A percentile compares a stretch with the other conserved stretches of the same genome.
Conservation (phyloP, 2,113 vertebrate genomes). For the Clarias batrachus region DNA sequence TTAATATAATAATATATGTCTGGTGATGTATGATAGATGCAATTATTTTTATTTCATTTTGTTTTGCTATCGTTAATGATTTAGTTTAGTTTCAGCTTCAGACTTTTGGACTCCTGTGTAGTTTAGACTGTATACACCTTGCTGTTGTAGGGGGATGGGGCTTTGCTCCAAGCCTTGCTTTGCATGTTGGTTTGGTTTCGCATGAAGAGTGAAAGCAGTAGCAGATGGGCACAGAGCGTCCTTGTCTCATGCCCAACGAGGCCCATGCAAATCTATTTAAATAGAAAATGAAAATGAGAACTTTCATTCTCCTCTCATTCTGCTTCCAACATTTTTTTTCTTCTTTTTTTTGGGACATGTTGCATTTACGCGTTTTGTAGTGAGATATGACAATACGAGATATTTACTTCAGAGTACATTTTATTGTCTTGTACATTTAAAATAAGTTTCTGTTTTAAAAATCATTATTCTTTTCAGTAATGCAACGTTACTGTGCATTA, state of each 20-base stretch:
- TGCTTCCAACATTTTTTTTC: background rate
- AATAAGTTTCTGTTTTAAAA: background rate
- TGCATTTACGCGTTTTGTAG: background rate
- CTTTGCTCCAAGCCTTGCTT: slow-evolving; percentile 50
- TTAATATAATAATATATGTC: no score
- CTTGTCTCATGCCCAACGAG: slow-evolving; percentile 55
- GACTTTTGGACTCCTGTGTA: background rate
- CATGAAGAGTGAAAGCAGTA: slow-evolving; percentile 53
- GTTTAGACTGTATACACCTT: background rate
- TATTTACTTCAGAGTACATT: background rate
- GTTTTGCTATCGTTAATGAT: background rate
- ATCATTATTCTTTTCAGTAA: background rate
- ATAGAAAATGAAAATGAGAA: slow-evolving; percentile 64
- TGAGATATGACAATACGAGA: no score
- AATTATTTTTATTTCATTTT: background rate
- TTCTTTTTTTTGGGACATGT: background rate
- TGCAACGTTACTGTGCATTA: background rate
- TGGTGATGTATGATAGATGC: no score
- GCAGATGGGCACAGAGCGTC: slow-evolving; percentile 44
- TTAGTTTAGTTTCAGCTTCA: background rate
- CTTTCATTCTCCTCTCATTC: slow-evolving; percentile 31
- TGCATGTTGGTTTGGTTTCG: slow-evolving; percentile 63
- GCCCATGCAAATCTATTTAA: slow-evolving; percentile 74
- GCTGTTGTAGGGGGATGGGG: slow-evolving; percentile 6
- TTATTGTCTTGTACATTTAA: no score